phyloP scores from a whole-genome alignment of 1,140 invertebrate species.

The Antheraea mylitta region DNA sequence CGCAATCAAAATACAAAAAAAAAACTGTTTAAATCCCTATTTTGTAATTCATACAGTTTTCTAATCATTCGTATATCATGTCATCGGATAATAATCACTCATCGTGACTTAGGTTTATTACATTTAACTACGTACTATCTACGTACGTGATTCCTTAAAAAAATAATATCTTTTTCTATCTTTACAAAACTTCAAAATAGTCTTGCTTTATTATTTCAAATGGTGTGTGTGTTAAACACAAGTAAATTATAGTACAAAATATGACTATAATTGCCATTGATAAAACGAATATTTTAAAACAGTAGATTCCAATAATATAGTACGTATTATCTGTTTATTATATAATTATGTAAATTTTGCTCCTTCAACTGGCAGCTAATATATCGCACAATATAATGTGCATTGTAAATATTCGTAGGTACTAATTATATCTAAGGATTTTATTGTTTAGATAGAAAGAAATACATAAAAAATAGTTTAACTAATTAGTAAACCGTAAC shows the following conservation, averaged over 20 bases:
- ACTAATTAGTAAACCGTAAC: background rate
- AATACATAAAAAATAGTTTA: conserved; percentile 5
- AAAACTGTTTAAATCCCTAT: conserved; percentile 15
- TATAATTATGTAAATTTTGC: conserved; percentile 35
- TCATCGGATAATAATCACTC: background rate
- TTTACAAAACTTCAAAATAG: conserved; percentile 31
- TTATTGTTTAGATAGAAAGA: conserved; percentile 56
- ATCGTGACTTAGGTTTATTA: conserved; percentile 5
- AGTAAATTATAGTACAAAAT: conserved; percentile 70
- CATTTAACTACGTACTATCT: conserved; percentile 5
- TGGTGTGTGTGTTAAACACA: conserved; percentile 18
- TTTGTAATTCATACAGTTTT: conserved; percentile 6
- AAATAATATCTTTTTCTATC: conserved; percentile 49
- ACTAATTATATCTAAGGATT: conserved; percentile 59
- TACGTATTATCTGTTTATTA: conserved; percentile 17
- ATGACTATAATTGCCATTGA: conserved; percentile 67
- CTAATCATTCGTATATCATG: conserved; percentile 5
- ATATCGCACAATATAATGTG: conserved; percentile 54
- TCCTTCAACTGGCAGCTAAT: conserved; percentile 67
- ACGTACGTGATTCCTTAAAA: conserved; percentile 1
- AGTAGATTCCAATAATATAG: conserved; percentile 31
- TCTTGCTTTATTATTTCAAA: background rate
- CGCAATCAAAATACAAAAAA: conserved; percentile 57
- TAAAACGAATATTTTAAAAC: conserved; percentile 38
- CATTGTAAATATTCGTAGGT: conserved; percentile 71